A percentile compares a stretch with the other conserved stretches of the same genome.
Evolutionary conservation across 2,888 invertebrate genomes (phyloP).

Genomic region (Ligdia adustata): DNA sequence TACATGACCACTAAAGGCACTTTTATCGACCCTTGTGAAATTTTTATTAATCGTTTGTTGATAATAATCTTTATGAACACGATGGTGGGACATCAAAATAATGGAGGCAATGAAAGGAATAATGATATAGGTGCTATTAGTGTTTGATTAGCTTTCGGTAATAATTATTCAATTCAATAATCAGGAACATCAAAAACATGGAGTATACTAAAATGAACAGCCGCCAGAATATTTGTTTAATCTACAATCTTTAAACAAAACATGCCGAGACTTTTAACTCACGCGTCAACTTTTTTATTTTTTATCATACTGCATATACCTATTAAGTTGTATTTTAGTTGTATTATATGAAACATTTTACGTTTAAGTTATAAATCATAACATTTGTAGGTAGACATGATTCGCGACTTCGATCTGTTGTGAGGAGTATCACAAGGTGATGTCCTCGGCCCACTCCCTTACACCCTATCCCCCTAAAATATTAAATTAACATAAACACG

Average conservation of each 20-base stretch:
- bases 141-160: not conserved
- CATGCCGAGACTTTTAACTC: too few species aligned
- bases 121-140: not conserved
- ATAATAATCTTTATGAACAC: conserved; percentile 24
- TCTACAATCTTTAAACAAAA: too few species aligned
- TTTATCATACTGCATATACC: too few species aligned
- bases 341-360: too few species aligned
- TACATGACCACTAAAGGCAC: conserved; percentile 35
- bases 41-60: conserved; percentile 38
- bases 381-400: conserved; percentile 7
- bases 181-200: too few species aligned
- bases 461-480: conserved; percentile 51
- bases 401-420: conserved; percentile 21
- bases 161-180: too few species aligned
- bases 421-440: conserved; percentile 32
- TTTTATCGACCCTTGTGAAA: conserved; percentile 33
- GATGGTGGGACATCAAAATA: conserved; percentile 12
- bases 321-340: too few species aligned
- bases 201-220: too few species aligned
- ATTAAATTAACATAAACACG: conserved; percentile 78
- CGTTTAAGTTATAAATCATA: conserved; percentile 19
- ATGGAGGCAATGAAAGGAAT: conserved; percentile 7
- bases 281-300: too few species aligned
- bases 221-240: too few species aligned
- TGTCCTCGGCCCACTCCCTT: conserved; percentile 26